phyloP scores from a whole-genome alignment of 2,888 invertebrate species.

The Dicroscelio sp. region DNA sequence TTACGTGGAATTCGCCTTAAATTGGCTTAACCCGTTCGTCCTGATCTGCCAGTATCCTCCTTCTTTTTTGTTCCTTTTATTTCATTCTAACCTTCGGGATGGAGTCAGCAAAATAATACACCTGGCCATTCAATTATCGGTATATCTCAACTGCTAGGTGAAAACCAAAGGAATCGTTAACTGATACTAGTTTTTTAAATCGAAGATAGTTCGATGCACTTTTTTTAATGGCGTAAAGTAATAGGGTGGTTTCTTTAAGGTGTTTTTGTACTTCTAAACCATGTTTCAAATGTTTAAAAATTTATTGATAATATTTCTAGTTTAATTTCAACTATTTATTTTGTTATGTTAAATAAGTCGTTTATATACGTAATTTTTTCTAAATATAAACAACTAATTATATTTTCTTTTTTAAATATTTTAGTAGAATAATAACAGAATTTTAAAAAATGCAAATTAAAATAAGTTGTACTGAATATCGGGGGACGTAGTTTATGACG shows the following conservation, averaged over 20 bases:
- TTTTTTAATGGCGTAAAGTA: constrained; percentile 3
- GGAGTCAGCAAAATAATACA: constrained; percentile 77
- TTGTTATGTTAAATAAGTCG: too few relatives aligned
- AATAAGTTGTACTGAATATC: background rate
- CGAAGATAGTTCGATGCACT: background rate
- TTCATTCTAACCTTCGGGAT: constrained; percentile 60
- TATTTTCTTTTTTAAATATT: too few relatives aligned
- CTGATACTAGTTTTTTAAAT: constrained; percentile 31
- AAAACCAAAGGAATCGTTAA: constrained; percentile 53
- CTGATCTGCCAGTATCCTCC: background rate
- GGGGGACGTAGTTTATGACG: constrained; percentile 55
- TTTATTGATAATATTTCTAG: background rate
- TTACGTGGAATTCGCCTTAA: constrained; percentile 49
- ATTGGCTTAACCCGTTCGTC: constrained; percentile 55
- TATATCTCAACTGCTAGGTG: constrained; percentile 67
- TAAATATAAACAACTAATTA: too few relatives aligned
- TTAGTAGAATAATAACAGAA: background rate
- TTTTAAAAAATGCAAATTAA: too few relatives aligned
- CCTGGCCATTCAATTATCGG: constrained; percentile 80
- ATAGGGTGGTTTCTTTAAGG: background rate
- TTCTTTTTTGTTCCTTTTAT: constrained; percentile 42
- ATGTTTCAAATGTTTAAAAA: background rate
- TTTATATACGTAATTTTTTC: too few relatives aligned
- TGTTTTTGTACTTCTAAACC: too few relatives aligned
- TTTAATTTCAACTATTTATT: too few relatives aligned